Conservation (phyloP, 2,113 vertebrate genomes). For the Pygoscelis antarcticus region DNA sequence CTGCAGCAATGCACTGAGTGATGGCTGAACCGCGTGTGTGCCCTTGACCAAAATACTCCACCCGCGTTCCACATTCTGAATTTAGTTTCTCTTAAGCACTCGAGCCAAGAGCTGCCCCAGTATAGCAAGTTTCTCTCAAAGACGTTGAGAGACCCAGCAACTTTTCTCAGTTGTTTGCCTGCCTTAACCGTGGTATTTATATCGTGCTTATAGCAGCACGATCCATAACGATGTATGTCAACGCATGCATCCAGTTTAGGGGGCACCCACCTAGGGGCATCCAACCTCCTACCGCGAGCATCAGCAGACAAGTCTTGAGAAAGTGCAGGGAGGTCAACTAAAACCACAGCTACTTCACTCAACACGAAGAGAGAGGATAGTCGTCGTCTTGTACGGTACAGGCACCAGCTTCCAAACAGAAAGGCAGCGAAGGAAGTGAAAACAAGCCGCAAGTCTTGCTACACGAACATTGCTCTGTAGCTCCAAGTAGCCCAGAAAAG, state of each 20-base stretch:
- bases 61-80: not conserved
- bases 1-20: accelerated
- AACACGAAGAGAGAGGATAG: accelerated
- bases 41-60: not conserved
- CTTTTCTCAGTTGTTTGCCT: not conserved
- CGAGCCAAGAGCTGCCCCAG: not conserved
- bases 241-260: not conserved
- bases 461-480: not conserved
- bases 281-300: not conserved
- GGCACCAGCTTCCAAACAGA: not conserved
- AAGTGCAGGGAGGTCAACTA: not conserved
- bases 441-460: not conserved
- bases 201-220: not conserved
- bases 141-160: not conserved
- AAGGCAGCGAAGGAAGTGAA: not conserved
- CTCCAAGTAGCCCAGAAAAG: not conserved
- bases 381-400: not conserved
- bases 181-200: not conserved
- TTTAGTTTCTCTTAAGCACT: not conserved
- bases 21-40: not conserved
- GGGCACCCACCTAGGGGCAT: not conserved
- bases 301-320: not conserved
- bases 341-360: not conserved
- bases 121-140: not conserved
- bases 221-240: not conserved